Evolutionary conservation across 1,140 invertebrate species (phyloP).

Genomic region (Tyrophagus putrescentiae): DNA sequence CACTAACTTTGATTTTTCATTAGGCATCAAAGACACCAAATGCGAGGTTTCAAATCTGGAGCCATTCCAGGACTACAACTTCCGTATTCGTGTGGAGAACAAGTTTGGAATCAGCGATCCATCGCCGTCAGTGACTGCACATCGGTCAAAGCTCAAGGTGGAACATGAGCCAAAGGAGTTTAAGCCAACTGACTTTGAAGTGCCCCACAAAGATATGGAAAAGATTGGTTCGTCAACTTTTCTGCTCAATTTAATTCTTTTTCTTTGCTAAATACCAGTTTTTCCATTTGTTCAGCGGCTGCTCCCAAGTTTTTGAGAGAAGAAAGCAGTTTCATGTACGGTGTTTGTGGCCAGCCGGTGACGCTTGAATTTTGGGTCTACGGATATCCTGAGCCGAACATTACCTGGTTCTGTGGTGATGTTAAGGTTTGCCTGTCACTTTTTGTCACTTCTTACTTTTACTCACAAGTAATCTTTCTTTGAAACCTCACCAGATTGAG

Average conservation of each 20-base stretch:
- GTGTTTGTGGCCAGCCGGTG: constrained; percentile 68
- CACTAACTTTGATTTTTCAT: not conserved
- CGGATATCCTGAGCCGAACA: constrained; percentile 75
- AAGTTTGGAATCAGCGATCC: constrained; percentile 93
- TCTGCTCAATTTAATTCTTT: constrained; percentile 2
- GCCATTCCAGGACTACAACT: constrained; percentile 75
- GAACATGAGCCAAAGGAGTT: constrained; percentile 42
- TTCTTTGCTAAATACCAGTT: too few species aligned
- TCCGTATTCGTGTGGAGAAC: constrained; percentile 83
- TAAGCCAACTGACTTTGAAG: constrained; percentile 61
- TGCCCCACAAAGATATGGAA: constrained; percentile 65
- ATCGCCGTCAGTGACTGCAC: constrained; percentile 66
- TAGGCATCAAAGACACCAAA: constrained; percentile 57
- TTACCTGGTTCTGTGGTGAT: constrained; percentile 72
- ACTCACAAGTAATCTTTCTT: not conserved
- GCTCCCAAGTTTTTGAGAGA: constrained; percentile 55
- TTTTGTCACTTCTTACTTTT: not conserved
- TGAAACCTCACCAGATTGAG: constrained; percentile 33
- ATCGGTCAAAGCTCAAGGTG: constrained; percentile 58
- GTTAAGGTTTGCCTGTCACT: constrained; percentile 48
- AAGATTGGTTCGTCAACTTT: constrained; percentile 40
- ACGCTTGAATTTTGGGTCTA: constrained; percentile 81
- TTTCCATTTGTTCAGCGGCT: constrained; percentile 26
- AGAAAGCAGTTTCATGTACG: constrained; percentile 67
- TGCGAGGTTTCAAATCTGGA: constrained; percentile 67